Evolutionary conservation across 2,113 vertebrate genomes (phyloP).

Genomic region (Apodemus sylvaticus): DNA sequence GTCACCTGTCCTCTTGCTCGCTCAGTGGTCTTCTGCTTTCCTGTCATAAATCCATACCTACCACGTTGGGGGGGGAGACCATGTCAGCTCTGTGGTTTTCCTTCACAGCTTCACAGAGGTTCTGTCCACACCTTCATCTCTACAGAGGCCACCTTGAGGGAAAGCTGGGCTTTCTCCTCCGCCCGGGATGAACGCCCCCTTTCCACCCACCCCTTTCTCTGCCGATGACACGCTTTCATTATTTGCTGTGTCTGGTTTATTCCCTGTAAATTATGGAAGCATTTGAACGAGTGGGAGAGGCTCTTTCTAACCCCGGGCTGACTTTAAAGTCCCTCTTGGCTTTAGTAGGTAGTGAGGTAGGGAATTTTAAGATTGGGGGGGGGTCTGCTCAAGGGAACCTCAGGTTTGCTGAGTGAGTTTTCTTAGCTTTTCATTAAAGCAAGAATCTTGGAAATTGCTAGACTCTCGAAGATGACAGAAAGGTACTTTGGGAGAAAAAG

Average conservation of each 20-base stretch:
- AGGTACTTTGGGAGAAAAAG: not conserved
- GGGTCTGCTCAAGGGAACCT: not conserved
- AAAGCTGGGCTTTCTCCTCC: not conserved
- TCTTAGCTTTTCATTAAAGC: not conserved
- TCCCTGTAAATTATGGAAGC: constrained; percentile 30
- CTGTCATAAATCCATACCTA: not conserved
- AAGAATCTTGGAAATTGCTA: not conserved
- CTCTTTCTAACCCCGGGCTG: not conserved
- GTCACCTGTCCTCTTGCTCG: too few relatives aligned
- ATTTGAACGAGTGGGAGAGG: not conserved
- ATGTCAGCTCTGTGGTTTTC: not conserved
- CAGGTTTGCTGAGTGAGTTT: not conserved
- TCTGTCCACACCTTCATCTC: too few relatives aligned
- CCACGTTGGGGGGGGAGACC: not conserved
- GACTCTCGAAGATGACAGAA: not conserved
- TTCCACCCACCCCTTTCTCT: not conserved
- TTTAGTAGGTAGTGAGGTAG: not conserved
- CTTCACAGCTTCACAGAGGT: not conserved
- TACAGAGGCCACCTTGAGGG: not conserved
- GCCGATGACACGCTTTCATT: not conserved
- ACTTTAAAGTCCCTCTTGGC: not conserved
- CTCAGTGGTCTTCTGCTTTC: too few relatives aligned
- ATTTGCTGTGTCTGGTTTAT: not conserved
- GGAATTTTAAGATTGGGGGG: not conserved
- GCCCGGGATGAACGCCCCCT: not conserved